These are phyloP conservation scores for Intellagama lesueurii DNA, from an alignment of 2,797 vertebrate species.

Conservation along the genomic window DNA sequence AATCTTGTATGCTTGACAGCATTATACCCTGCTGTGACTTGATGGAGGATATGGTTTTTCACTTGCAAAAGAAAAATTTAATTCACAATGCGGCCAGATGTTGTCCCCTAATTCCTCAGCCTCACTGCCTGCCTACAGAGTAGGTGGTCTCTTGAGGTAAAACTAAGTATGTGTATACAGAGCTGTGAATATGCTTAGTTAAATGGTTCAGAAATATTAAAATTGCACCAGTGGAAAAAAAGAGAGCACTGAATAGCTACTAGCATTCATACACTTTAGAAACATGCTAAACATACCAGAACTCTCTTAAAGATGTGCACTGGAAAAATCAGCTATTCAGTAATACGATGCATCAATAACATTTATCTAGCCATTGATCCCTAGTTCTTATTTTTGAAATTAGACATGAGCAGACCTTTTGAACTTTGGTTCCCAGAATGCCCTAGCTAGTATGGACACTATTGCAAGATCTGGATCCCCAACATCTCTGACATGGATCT, in stretches of 20 bases:
- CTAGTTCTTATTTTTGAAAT: conserved; percentile 7
- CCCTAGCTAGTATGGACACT: background rate
- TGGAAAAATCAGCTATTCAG: background rate
- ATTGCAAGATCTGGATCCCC: background rate
- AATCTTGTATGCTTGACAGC: conserved; percentile 78
- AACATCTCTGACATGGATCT: background rate
- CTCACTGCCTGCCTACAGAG: conserved; percentile 72
- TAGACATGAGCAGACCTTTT: background rate
- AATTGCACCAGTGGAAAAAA: background rate
- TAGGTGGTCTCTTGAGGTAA: conserved; percentile 74
- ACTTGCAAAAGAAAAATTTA: conserved; percentile 83
- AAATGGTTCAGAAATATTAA: conserved; percentile 51
- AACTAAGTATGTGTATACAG: conserved; percentile 48
- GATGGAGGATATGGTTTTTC: conserved; percentile 81
- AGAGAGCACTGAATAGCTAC: background rate
- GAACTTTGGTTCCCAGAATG: background rate
- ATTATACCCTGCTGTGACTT: conserved; percentile 78
- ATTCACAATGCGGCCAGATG: conserved; percentile 81
- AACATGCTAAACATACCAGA: background rate
- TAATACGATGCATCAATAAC: background rate
- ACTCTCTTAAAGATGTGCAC: background rate
- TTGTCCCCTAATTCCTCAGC: conserved; percentile 68
- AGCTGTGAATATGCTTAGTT: conserved; percentile 48
- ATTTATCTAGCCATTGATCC: background rate
- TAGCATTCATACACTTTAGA: conserved; percentile 21